Base-by-base conservation (phyloP, 2,797 vertebrate species). In the Tapirus indicus region DNA sequence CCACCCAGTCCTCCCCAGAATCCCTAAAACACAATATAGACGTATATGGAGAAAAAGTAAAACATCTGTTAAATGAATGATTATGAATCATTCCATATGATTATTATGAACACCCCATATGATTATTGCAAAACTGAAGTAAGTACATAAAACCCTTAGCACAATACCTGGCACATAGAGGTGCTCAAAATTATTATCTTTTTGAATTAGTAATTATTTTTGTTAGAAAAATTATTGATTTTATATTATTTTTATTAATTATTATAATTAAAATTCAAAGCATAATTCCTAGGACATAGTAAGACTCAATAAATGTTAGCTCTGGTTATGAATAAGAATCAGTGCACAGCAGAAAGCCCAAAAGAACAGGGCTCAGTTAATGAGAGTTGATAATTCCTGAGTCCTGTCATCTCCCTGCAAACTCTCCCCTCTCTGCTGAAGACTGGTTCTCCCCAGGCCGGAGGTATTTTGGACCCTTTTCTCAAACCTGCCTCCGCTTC, bases 201-300 rank as follows among this genome's bases (percentile, higher is more conserved):
- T 94, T 75, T 58, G 66, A 88, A n/a, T 71, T 58, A 69, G 38
- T 75, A 49, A 66, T 69, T 91, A 56, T n/a, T 77, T 75, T 77
- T 62, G 23, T 92, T 83, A 58, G 25, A 58, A 56, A 94, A n/a
- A 29, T n/a, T 52, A 69, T 29, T 20, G 64, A 20, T 38, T 77
- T 94, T 49, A 25, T 84, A 66, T 62, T 58, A 84, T 54, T n/a
- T 90, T 89, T 80, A 54, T 77, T 52, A 79, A 79, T 25, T 58
- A 72, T 74, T 44, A 23, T 14, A 74, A 47, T 27, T 60, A 68
- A 68, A 68, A 49, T 75, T 18, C 32, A 56, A 25, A 68, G 47
- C 32, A 58, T 49, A 84, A 84, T 84, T 38, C 29, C 32, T 77
- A 9, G 49, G 32, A 52, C 23, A 78, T 66, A 44, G 13, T 12